A percentile compares a stretch with the other conserved stretches of the same genome.
Evolutionary conservation across 37 sponge, comb jelly and placozoan genomes (phyloP).

Genomic region (Trichoplax adhaerens): DNA sequence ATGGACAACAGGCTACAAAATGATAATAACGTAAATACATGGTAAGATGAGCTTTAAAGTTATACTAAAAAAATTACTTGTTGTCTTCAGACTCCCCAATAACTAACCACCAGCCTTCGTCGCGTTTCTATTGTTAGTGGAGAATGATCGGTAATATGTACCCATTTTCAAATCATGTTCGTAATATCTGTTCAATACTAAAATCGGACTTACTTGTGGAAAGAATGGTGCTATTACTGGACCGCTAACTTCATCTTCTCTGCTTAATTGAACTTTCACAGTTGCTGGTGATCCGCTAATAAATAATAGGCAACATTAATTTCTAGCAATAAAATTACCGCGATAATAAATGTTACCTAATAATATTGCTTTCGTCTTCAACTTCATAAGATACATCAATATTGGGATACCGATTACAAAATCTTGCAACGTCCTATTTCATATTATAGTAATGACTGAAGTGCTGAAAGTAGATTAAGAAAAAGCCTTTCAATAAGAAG

Average conservation of each 20-base stretch:
- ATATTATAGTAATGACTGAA: not conserved
- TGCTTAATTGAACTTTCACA: slow-evolving; percentile 63
- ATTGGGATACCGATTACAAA: slow-evolving; percentile 97
- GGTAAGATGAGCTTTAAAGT: too few species aligned
- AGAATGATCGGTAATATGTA: too few species aligned
- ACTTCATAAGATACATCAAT: slow-evolving; percentile 76
- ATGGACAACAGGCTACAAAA: slow-evolving; percentile 58
- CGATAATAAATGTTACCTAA: slow-evolving; percentile 24
- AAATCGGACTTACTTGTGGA: slow-evolving; percentile 43
- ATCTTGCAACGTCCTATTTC: slow-evolving; percentile 72
- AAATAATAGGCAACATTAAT: not conserved
- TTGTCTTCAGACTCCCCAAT: slow-evolving; percentile 83
- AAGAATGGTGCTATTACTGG: slow-evolving; percentile 96
- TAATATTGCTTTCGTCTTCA: slow-evolving; percentile 43
- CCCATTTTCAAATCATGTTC: too few species aligned
- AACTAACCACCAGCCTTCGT: slow-evolving; percentile 99
- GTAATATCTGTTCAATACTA: not conserved
- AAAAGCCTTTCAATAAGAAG: not conserved
- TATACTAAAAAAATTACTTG: slow-evolving; percentile 21
- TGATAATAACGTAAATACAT: not conserved
- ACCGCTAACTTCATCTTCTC: slow-evolving; percentile 75
- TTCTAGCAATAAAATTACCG: not conserved
- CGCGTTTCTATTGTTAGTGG: slow-evolving; percentile 38
- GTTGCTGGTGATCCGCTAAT: slow-evolving; percentile 19
- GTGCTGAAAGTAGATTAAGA: not conserved